A percentile compares a stretch with the other conserved stretches of the same genome.
These are phyloP conservation scores for Dione vanillae DNA, from an alignment of 2,888 invertebrate species.

Conservation along the genomic window DNA sequence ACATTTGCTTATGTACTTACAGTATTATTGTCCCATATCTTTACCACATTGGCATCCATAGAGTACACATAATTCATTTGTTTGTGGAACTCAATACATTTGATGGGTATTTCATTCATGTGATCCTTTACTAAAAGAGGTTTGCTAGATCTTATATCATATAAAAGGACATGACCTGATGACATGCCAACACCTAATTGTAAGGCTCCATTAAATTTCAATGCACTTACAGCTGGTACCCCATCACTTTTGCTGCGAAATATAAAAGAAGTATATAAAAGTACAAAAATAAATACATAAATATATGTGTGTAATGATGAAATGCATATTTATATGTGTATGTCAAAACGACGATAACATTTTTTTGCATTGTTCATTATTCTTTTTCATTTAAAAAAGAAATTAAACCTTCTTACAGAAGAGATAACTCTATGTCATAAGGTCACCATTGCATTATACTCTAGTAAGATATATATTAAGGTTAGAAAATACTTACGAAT, in stretches of 20 bases:
- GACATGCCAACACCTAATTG: conserved; percentile 95
- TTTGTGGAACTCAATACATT: conserved; percentile 92
- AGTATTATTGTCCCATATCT: conserved; percentile 95
- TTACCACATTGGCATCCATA: conserved; percentile 94
- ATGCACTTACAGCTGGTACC: conserved; percentile 90
- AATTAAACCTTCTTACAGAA: too few species aligned
- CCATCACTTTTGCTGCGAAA: conserved; percentile 82
- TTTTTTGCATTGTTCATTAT: too few species aligned
- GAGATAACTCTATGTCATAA: too few species aligned
- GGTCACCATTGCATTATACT: too few species aligned
- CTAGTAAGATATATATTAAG: neutral
- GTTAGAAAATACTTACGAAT: neutral
- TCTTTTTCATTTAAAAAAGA: too few species aligned
- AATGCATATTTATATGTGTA: too few species aligned
- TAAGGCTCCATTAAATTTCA: conserved; percentile 90
- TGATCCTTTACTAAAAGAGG: conserved; percentile 97
- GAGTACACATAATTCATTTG: conserved; percentile 92
- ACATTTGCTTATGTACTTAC: conserved; percentile 74
- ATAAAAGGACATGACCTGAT: conserved; percentile 96
- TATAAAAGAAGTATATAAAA: conserved; percentile 9
- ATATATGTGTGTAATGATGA: too few species aligned
- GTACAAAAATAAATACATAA: too few species aligned
- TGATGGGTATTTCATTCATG: conserved; percentile 96
- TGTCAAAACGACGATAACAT: too few species aligned
- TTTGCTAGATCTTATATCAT: conserved; percentile 96